Conservation (phyloP, 2,888 invertebrate species). For the Drosophila melanosoma region DNA sequence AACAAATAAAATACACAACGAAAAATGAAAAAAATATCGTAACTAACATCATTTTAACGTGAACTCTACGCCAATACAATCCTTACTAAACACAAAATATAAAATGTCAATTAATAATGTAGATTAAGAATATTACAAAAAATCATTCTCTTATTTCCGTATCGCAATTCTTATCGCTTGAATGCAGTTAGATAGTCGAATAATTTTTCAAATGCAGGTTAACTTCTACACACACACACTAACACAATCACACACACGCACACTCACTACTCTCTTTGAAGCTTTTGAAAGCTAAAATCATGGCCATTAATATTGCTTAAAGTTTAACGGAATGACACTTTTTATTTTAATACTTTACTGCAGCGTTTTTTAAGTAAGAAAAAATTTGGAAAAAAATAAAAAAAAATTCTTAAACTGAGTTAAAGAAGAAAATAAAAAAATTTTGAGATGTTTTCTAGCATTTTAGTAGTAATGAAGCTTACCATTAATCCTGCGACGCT, state of each 20-base stretch:
- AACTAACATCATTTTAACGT: background rate
- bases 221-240: background rate
- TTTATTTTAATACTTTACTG: background rate
- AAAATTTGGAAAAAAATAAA: background rate
- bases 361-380: background rate
- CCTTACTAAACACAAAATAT: background rate
- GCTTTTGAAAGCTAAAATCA: conserved; percentile 12
- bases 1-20: background rate
- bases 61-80: background rate
- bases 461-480: conserved; percentile 3
- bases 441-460: background rate
- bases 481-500: conserved; percentile 25
- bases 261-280: background rate
- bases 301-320: conserved; percentile 1
- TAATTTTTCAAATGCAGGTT: background rate
- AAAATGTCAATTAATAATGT: background rate
- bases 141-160: background rate
- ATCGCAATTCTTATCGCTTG: conserved; percentile 12
- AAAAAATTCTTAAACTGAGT: no score
- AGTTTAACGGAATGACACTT: background rate
- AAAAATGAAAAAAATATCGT: background rate
- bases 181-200: background rate
- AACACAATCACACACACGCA: background rate
- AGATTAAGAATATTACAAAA: background rate
- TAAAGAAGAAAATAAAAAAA: background rate